phyloP scores from a whole-genome alignment of 2,797 vertebrate genomes.

The Atherinosoma microstoma region DNA sequence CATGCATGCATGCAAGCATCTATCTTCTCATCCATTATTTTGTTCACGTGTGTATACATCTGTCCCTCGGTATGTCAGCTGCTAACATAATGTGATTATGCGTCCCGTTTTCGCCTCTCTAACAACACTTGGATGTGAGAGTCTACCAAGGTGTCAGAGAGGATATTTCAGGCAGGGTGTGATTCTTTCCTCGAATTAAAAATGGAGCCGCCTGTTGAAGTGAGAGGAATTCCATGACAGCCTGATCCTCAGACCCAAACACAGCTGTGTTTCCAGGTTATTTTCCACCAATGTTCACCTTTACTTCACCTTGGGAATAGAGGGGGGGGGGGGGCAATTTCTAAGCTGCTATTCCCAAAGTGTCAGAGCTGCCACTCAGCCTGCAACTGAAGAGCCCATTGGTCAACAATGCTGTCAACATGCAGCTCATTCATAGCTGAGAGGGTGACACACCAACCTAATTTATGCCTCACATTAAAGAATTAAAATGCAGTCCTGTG shows the following conservation, averaged over 20 bases:
- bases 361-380: conserved; percentile 41
- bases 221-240: conserved; percentile 72
- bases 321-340: neutral
- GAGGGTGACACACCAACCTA: conserved; percentile 58
- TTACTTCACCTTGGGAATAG: conserved; percentile 61
- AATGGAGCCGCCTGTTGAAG: conserved; percentile 38
- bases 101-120: conserved; percentile 70
- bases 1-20: neutral
- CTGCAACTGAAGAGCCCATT: conserved; percentile 23
- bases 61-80: conserved; percentile 54
- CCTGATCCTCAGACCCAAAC: conserved; percentile 50
- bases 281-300: conserved; percentile 46
- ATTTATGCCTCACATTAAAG: conserved; percentile 66
- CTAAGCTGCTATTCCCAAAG: conserved; percentile 46
- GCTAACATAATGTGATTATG: conserved; percentile 76
- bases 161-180: conserved; percentile 71
- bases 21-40: conserved; percentile 23
- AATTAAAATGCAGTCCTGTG: conserved; percentile 65
- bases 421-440: conserved; percentile 38
- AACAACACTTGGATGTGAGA: conserved; percentile 74
- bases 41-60: conserved; percentile 16
- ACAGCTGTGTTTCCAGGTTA: conserved; percentile 64
- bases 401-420: conserved; percentile 49
- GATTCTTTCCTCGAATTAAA: conserved; percentile 62
- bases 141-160: conserved; percentile 66